Base-by-base conservation (phyloP, 2,113 vertebrate genomes). In the Poeciliopsis prolifica region DNA sequence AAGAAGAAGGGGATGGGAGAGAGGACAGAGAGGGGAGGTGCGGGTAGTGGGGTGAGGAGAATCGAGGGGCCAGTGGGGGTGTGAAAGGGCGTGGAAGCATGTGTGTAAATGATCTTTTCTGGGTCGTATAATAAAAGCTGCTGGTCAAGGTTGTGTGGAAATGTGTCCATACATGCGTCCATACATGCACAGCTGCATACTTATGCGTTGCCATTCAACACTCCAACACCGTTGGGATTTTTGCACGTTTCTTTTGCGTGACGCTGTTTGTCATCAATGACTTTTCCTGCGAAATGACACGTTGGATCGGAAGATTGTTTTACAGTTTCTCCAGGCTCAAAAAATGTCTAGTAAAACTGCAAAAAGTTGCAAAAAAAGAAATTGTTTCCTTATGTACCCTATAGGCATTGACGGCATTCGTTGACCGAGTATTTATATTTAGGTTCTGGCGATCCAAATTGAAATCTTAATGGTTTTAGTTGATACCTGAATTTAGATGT, bases 101-200 rank as follows among this genome's bases (percentile, higher is more conserved):
- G 71, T 75, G 83, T 87, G 77, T 72, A 82, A 75, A 77, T 70
- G 77, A 83, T 87, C 69, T 83, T 89, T 82, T 71, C 70, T 35
- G 77, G 71, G 80, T 86, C 29, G 24, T 67, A 70, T 69, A 72
- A 80, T 79, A 61, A 71, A n/a, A 37, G 48, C 77, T 35, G 58
- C 60, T 26, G 65, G 37, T 68, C 54, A 74, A 75, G 70, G 58
- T 80, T 71, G 61, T 63, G 74, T 68, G 73, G 42, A 24, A 44
- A 72, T 72, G 77, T 28, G 33, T 65, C 68, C 19, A 26, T 48
- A 35, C 48, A 61, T 71, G 15, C 17, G 42, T 61, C 8, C 29
- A 60, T 40, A 48, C 44, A 48, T 19, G 44, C 15, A 5, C 51
- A 15, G 35, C 69, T 28, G 24, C 30, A 61, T 40, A 13, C 31